Conservation (phyloP, 2,888 invertebrate genomes). For the Lasius fuliginosus region DNA sequence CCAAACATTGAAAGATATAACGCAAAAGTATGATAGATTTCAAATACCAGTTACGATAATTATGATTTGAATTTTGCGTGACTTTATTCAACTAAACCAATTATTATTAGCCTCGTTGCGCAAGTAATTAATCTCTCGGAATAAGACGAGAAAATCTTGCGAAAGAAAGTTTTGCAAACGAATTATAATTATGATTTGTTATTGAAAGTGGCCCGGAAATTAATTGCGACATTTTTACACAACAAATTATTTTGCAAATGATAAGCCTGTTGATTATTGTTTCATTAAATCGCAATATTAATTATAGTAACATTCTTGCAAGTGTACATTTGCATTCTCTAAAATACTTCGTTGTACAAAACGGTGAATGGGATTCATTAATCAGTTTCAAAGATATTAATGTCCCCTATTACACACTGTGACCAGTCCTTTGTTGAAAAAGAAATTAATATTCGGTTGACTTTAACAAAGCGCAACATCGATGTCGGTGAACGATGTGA, state of each 20-base stretch:
- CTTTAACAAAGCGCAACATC: background rate
- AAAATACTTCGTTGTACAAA: slow-evolving; percentile 30
- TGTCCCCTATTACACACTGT: background rate
- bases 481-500: background rate
- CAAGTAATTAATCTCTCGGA: slow-evolving; percentile 16
- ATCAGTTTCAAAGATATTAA: background rate
- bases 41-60: background rate
- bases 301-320: slow-evolving; percentile 2
- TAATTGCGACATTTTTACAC: background rate
- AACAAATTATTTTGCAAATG: slow-evolving; percentile 31
- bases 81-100: slow-evolving; percentile 18
- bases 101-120: slow-evolving; percentile 4
- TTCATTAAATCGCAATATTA: slow-evolving; percentile 13
- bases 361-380: slow-evolving; percentile 72
- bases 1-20: slow-evolving; percentile 16
- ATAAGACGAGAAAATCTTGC: background rate
- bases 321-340: slow-evolving; percentile 1
- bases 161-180: background rate
- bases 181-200: background rate
- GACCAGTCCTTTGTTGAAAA: background rate
- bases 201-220: slow-evolving; percentile 17
- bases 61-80: background rate
- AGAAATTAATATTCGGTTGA: slow-evolving; percentile 7
- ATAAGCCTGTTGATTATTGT: slow-evolving; percentile 3
- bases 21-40: background rate